Base-by-base conservation (phyloP, 2,797 vertebrate species). In the Calcarius lapponicus region DNA sequence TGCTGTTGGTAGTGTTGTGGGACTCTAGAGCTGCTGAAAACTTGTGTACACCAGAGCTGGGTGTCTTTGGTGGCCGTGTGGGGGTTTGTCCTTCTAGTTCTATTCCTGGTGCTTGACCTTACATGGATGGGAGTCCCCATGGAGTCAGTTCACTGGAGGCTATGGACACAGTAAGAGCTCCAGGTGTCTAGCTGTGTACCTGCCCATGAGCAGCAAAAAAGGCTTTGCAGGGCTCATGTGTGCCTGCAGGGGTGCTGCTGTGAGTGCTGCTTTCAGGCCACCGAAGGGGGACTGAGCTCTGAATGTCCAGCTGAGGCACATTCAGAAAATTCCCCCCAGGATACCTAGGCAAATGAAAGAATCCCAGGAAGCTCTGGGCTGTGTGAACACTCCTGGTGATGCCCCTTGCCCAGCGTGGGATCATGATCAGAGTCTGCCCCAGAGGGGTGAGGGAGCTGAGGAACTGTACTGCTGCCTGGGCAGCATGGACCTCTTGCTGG, bases 361-460 rank as follows among this genome's bases (percentile, higher is more conserved):
- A 40, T 58, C 10, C 6, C 25, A 70, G 51, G 62, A 89, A 87
- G 17, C n/a, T 32, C 54, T 29, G 54, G 26, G 11, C 25, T 88
- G 8, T 29, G 17, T 65, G 58, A 92, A 57, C 0, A 2, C 5
- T 71, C 20, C 45, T 38, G n/a, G 28, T 36, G 43, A 36, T 91
- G 21, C 22, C 24, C 22, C 10, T 15, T 75, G 22, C 14, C 31
- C 70, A 47, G 29, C 0, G 0, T 78, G 53, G 19, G 32, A 62
- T 56, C 16, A 60, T 45, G 36, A 40, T 62, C 61, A 48, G 48
- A 16, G 7, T 17, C 17, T 7, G 34, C 48, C 32, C 10, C 32
- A 31, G 21, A 58, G 43, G 56, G 21, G 8, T 65, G 64, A 72
- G 34, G 38, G 29, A 82, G 36, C 76, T 71, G 61, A 88, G 50